Evolutionary conservation across 2,797 vertebrate genomes (phyloP).

Genomic region (Urocyon cinereoargenteus): DNA sequence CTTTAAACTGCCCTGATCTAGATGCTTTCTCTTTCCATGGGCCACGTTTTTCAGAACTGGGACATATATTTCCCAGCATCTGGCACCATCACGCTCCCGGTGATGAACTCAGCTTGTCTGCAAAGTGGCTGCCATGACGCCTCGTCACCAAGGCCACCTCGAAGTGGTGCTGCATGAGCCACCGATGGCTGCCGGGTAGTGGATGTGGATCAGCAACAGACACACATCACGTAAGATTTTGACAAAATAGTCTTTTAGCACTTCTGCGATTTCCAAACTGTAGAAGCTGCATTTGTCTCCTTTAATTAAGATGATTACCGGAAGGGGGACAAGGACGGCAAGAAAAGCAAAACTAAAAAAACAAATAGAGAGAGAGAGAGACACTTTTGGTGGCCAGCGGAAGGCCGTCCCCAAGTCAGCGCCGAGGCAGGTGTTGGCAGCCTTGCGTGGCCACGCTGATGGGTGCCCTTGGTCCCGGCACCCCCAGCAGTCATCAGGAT

Average conservation of each 20-base stretch:
- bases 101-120: neutral
- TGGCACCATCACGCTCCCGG: neutral
- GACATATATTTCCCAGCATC: rapidly evolving
- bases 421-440: neutral
- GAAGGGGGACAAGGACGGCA: neutral
- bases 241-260: neutral
- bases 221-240: neutral
- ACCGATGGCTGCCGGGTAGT: neutral
- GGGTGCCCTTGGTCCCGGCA: rapidly evolving
- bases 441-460: rapidly evolving
- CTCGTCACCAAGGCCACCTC: neutral
- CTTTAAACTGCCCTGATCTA: neutral
- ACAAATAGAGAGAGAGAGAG: neutral
- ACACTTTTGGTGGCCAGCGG: neutral
- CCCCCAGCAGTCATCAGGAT: rapidly evolving
- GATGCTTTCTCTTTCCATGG: too few relatives aligned
- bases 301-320: neutral
- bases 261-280: neutral
- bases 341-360: neutral
- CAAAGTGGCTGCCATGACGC: too few relatives aligned
- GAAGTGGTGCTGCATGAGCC: neutral
- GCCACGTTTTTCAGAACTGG: rapidly evolving
- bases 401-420: too few relatives aligned
- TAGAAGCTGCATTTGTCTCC: neutral
- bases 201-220: neutral